A percentile compares a stretch with the other conserved stretches of the same genome.
These are phyloP conservation scores for Ophion slaviceki DNA, from an alignment of 2,888 invertebrate species.

Conservation along the genomic window DNA sequence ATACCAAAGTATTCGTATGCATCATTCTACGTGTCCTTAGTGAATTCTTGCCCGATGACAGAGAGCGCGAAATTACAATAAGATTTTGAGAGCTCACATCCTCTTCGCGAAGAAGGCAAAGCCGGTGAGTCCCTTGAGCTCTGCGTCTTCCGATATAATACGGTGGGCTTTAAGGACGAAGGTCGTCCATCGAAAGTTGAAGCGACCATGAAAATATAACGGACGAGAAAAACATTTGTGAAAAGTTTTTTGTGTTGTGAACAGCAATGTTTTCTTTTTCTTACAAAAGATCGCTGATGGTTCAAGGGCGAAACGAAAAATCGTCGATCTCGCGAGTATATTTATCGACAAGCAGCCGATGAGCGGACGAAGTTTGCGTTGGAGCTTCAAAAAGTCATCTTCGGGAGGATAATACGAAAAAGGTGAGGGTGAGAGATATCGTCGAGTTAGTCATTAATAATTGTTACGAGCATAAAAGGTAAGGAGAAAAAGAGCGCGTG, in stretches of 20 bases:
- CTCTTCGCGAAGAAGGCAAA: no score
- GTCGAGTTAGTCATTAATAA: constrained; percentile 79
- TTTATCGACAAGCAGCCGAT: constrained; percentile 23
- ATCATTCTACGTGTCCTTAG: no score
- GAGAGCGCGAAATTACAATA: no score
- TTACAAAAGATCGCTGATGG: constrained; percentile 3
- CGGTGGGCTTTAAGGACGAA: no score
- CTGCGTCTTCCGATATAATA: no score
- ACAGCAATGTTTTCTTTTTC: constrained; percentile 1
- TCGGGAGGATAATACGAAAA: constrained; percentile 37
- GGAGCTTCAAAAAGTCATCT: constrained; percentile 20
- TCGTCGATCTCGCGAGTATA: background rate
- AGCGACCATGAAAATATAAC: no score
- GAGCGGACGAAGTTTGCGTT: constrained; percentile 9
- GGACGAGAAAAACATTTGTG: no score
- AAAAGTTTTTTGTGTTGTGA: background rate
- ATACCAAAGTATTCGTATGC: no score
- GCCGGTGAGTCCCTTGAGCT: no score
- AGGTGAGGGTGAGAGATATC: constrained; percentile 32
- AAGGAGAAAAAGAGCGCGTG: background rate
- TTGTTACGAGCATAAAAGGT: constrained; percentile 78
- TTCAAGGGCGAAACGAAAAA: background rate
- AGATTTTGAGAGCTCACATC: no score
- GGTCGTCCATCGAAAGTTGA: no score
- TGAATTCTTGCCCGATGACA: no score